Conservation (phyloP, 2,888 invertebrate genomes). For the Drosophila differens region DNA sequence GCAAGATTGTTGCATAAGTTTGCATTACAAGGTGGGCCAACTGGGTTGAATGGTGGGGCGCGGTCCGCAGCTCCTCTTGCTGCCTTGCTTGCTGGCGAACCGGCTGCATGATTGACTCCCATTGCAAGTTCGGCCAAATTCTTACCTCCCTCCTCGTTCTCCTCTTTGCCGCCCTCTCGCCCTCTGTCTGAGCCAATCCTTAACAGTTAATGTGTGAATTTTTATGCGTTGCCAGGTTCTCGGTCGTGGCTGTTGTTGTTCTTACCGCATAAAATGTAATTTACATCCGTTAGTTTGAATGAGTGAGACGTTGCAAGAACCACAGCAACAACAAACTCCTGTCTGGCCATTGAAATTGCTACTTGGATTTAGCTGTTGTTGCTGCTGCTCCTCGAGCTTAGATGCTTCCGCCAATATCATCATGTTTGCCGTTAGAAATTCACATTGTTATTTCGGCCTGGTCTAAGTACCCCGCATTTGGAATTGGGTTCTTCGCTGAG, state of each 20-base stretch:
- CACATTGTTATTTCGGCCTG: slow-evolving; percentile 57
- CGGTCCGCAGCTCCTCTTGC: neutral
- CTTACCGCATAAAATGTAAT: slow-evolving; percentile 78
- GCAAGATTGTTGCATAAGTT: slow-evolving; percentile 78
- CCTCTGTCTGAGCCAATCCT: slow-evolving; percentile 53
- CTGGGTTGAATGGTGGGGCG: slow-evolving; percentile 20
- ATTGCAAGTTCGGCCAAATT: slow-evolving; percentile 55
- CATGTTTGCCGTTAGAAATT: slow-evolving; percentile 66
- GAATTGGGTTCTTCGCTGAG: slow-evolving; percentile 3
- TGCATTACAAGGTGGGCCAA: slow-evolving; percentile 61
- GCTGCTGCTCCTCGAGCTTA: slow-evolving; percentile 15
- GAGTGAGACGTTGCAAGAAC: slow-evolving; percentile 48
- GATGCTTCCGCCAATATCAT: slow-evolving; percentile 48
- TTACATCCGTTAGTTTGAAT: slow-evolving; percentile 77
- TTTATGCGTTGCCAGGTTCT: slow-evolving; percentile 80
- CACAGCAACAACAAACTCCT: slow-evolving; percentile 15
- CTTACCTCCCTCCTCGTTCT: slow-evolving; percentile 26
- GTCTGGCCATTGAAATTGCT: slow-evolving; percentile 56
- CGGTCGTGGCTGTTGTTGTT: slow-evolving; percentile 64
- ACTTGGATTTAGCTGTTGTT: slow-evolving; percentile 56
- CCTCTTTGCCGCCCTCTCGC: slow-evolving; percentile 2
- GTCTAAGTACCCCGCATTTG: slow-evolving; percentile 41
- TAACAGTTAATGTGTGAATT: slow-evolving; percentile 81
- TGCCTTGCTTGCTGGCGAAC: slow-evolving; percentile 42
- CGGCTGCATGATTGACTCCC: slow-evolving; percentile 73